A percentile compares a stretch with the other conserved stretches of the same genome.
These are phyloP conservation scores for Leptosomus discolor DNA, from an alignment of 2,113 vertebrate species.

Conservation along the genomic window DNA sequence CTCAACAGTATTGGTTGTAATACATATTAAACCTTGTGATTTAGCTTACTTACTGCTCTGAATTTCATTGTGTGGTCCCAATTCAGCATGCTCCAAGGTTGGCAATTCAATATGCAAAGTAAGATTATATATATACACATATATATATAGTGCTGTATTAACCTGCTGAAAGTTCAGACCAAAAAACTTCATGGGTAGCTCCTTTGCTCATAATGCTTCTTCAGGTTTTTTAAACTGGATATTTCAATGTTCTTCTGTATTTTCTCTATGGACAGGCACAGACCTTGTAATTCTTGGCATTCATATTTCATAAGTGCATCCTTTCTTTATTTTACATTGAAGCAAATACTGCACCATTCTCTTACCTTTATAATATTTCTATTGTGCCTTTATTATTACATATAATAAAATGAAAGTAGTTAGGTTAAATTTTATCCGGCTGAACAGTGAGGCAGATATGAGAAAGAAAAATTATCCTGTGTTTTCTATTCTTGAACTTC, in stretches of 20 bases:
- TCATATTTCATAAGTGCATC: neutral
- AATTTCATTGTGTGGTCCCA: neutral
- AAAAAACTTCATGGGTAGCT: neutral
- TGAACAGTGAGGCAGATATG: neutral
- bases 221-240: neutral
- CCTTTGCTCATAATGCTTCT: neutral
- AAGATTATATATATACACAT: neutral
- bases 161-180: neutral
- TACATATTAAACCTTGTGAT: neutral
- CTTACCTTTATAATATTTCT: neutral
- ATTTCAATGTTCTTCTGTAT: neutral
- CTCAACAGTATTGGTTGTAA: neutral
- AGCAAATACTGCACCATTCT: neutral
- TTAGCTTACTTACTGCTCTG: neutral
- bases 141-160: neutral
- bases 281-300: conserved; percentile 31
- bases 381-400: neutral
- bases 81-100: neutral
- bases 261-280: neutral
- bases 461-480: neutral
- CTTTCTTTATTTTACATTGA: conserved; percentile 41
- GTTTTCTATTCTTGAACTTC: conserved; percentile 42
- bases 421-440: conserved; percentile 1
- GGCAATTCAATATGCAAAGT: neutral
- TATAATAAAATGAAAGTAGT: neutral